A percentile compares a stretch with the other conserved stretches of the same genome.
Evolutionary conservation across 2,797 vertebrate species (phyloP).

Genomic region (Pteronotus mesoamericanus): DNA sequence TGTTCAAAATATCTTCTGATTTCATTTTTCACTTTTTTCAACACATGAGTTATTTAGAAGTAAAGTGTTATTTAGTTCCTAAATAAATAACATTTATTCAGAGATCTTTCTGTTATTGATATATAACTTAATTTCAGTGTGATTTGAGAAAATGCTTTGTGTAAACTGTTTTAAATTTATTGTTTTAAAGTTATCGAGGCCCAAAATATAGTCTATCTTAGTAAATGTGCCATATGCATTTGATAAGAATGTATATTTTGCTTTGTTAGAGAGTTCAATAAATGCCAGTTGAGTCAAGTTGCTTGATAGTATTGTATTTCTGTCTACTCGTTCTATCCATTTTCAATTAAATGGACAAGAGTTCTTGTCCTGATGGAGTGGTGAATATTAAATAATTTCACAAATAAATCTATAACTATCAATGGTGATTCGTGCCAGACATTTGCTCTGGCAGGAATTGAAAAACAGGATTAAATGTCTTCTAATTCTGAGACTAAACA

Average conservation of each 20-base stretch:
- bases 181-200: background rate
- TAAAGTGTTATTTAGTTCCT: background rate
- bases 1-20: background rate
- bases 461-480: background rate
- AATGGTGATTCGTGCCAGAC: background rate
- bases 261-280: background rate
- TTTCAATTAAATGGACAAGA: background rate
- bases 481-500: conserved; percentile 13
- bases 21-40: background rate
- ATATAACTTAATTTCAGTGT: background rate
- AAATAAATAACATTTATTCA: background rate
- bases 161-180: background rate
- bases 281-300: background rate
- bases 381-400: conserved; percentile 40
- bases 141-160: background rate
- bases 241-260: background rate
- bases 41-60: background rate
- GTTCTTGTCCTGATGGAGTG: background rate
- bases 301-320: background rate
- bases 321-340: background rate
- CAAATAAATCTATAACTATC: background rate
- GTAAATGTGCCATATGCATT: background rate
- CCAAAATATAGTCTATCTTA: background rate
- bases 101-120: background rate
- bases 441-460: background rate